Percentiles rank a stretch among this genome's conserved stretches.
These are phyloP conservation scores for Villa cingulata DNA, from an alignment of 2,888 invertebrate genomes.

Conservation along the genomic window DNA sequence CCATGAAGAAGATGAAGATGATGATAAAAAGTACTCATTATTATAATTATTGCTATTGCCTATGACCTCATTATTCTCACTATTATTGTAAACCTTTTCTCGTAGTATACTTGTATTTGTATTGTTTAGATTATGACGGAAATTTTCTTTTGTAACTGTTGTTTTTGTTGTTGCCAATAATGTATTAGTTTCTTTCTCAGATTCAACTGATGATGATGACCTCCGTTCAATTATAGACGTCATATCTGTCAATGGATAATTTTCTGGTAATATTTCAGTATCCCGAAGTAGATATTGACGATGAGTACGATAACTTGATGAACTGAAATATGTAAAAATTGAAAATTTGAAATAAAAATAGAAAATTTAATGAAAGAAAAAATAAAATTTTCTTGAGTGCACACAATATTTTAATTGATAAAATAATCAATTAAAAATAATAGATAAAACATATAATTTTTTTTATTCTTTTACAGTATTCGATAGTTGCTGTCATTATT, in stretches of 20 bases:
- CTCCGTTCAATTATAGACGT: conserved; percentile 1
- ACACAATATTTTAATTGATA: neutral
- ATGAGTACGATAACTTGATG: neutral
- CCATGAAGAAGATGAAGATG: neutral
- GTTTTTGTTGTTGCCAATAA: too few relatives aligned
- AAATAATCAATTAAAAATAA: neutral
- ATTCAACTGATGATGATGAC: neutral
- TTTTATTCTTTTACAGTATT: neutral
- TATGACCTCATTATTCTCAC: neutral
- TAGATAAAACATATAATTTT: neutral
- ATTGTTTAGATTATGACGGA: neutral
- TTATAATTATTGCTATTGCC: neutral
- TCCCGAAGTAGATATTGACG: neutral
- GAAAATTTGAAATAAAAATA: neutral
- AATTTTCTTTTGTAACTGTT: neutral
- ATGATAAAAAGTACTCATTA: neutral
- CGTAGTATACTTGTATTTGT: neutral
- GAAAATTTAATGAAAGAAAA: too few relatives aligned
- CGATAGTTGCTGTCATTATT: too few relatives aligned
- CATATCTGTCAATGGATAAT: neutral
- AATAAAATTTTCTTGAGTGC: neutral
- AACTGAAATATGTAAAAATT: neutral
- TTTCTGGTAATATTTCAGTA: neutral
- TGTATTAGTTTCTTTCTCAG: too few relatives aligned
- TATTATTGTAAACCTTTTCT: conserved; percentile 2